Conservation (phyloP, 1,140 invertebrate genomes). For the Pygmarrhopalites habei region DNA sequence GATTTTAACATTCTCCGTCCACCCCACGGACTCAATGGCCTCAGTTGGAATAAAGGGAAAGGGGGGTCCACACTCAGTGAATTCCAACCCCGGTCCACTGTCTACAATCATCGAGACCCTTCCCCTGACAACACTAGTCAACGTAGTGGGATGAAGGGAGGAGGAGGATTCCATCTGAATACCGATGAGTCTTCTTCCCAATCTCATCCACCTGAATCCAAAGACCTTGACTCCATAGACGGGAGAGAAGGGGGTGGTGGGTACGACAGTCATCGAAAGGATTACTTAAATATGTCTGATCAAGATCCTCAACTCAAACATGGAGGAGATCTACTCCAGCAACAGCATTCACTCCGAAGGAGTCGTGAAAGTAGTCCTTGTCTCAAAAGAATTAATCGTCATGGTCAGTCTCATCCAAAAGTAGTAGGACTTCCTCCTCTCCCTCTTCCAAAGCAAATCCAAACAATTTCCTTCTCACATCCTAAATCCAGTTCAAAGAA, state of each 20-base stretch:
- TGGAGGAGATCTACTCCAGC: neutral
- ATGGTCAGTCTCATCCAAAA: conserved; percentile 5
- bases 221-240: too few species aligned
- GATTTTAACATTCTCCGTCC: conserved; percentile 10
- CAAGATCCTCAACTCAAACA: too few species aligned
- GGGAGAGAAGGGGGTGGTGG: neutral
- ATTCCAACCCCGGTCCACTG: conserved; percentile 29
- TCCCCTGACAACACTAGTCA: too few species aligned
- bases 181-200: too few species aligned
- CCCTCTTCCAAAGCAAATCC: neutral
- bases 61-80: conserved; percentile 15
- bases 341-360: neutral
- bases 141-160: too few species aligned
- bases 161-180: too few species aligned
- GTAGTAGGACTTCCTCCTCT: conserved; percentile 35
- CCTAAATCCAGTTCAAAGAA: neutral
- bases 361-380: conserved; percentile 36
- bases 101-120: neutral
- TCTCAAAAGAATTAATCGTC: conserved; percentile 30
- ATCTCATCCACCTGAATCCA: too few species aligned
- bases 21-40: neutral
- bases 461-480: neutral
- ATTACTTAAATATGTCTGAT: neutral
- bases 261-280: neutral
- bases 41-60: conserved; percentile 22